A percentile compares a stretch with the other conserved stretches of the same genome.
Conservation (phyloP, 2,888 invertebrate species). For the Aphrophora alni region DNA sequence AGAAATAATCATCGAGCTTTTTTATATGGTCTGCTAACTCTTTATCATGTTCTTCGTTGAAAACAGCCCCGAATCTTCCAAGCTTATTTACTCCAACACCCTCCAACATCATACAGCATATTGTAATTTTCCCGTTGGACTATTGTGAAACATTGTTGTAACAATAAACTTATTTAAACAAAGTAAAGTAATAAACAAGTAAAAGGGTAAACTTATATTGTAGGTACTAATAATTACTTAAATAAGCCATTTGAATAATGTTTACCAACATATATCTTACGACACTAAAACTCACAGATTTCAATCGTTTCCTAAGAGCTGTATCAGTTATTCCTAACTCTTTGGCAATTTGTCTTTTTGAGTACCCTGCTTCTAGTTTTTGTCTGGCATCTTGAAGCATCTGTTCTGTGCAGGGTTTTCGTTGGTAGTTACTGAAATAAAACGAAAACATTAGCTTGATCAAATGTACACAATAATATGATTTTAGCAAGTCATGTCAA, state of each 20-base stretch:
- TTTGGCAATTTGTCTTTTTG: slow-evolving; percentile 10
- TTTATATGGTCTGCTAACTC: slow-evolving; percentile 14
- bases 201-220: no score
- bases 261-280: no score
- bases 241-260: no score
- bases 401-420: background rate
- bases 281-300: background rate
- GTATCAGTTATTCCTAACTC: background rate
- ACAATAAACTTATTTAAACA: no score
- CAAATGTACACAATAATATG: no score
- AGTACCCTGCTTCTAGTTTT: background rate
- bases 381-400: background rate
- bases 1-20: slow-evolving; percentile 1
- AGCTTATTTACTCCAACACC: slow-evolving; percentile 9
- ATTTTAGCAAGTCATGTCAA: no score
- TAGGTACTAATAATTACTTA: no score
- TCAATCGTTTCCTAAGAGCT: background rate
- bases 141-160: no score
- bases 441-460: no score
- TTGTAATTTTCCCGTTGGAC: no score
- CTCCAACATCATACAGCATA: background rate
- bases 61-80: background rate
- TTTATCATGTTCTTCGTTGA: background rate
- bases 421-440: no score
- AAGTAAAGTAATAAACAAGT: no score